Conservation (phyloP, 2,113 vertebrate species). For the Condylura cristata region DNA sequence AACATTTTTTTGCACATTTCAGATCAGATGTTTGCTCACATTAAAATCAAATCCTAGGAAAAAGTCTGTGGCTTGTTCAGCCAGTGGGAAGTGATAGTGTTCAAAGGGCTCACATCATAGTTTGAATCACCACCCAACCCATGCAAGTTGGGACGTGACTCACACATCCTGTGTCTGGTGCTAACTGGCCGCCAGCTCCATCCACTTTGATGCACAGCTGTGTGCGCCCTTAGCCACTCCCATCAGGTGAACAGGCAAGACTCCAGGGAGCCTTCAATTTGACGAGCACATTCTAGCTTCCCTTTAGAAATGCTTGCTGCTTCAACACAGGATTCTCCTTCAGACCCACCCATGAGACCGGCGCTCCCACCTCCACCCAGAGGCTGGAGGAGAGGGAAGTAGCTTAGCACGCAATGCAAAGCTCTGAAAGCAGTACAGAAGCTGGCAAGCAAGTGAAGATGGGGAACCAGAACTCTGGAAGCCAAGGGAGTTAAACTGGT, state of each 20-base stretch:
- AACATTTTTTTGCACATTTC: neutral
- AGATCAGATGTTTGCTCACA: neutral
- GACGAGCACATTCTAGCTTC: neutral
- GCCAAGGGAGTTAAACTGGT: neutral
- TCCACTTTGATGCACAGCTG: rapidly evolving
- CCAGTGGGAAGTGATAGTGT: neutral
- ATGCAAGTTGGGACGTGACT: neutral
- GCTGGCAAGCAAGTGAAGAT: neutral
- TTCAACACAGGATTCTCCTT: neutral
- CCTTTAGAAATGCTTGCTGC: neutral
- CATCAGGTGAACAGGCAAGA: neutral
- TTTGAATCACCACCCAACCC: neutral
- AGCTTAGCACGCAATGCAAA: rapidly evolving
- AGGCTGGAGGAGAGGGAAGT: neutral
- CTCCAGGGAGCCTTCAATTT: neutral
- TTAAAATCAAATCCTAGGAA: neutral
- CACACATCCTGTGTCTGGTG: neutral
- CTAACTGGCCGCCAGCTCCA: neutral
- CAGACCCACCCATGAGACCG: neutral
- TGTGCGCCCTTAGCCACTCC: neutral
- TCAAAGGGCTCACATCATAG: neutral
- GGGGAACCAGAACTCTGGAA: neutral
- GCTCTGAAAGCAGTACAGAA: neutral
- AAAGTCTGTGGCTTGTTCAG: neutral
- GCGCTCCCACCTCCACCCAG: neutral